phyloP scores from a whole-genome alignment of 2,888 invertebrate genomes.

The Drosophila diplacantha region DNA sequence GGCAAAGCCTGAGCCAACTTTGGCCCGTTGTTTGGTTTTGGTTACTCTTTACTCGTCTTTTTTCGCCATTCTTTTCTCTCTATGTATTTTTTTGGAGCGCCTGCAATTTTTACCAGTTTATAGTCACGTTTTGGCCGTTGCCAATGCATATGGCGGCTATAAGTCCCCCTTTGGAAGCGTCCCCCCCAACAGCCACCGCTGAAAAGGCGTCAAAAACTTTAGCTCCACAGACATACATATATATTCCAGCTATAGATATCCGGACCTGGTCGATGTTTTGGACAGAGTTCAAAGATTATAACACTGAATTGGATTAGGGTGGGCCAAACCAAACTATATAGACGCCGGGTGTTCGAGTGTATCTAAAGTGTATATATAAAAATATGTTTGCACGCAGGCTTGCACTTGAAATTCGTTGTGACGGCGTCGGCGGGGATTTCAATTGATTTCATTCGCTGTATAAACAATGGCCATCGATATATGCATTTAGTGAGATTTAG shows the following conservation, averaged over 20 bases:
- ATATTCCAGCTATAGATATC: neutral
- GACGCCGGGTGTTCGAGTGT: neutral
- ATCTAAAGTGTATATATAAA: neutral
- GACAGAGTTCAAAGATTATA: conserved; percentile 43
- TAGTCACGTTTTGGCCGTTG: conserved; percentile 58
- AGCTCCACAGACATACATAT: conserved; percentile 1
- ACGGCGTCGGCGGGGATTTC: conserved; percentile 11
- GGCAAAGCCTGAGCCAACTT: conserved; percentile 45
- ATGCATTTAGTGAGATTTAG: conserved; percentile 36
- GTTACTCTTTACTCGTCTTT: conserved; percentile 22
- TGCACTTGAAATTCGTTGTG: conserved; percentile 31
- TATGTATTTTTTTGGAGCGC: conserved; percentile 13
- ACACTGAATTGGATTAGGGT: conserved; percentile 44
- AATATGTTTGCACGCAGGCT: conserved; percentile 13
- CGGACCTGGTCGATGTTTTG: conserved; percentile 20
- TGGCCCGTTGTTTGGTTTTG: conserved; percentile 42
- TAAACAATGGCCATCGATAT: conserved; percentile 38
- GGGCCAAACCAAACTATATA: conserved; percentile 22
- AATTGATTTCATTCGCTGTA: conserved; percentile 30
- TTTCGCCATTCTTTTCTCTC: neutral
- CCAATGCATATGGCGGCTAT: conserved; percentile 44
- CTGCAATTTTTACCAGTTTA: conserved; percentile 58
- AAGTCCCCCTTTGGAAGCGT: conserved; percentile 19
- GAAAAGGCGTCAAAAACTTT: conserved; percentile 46
- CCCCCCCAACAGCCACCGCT: neutral